These are phyloP conservation scores for Excalfactoria chinensis DNA, from an alignment of 2,113 vertebrate genomes.

Conservation along the genomic window DNA sequence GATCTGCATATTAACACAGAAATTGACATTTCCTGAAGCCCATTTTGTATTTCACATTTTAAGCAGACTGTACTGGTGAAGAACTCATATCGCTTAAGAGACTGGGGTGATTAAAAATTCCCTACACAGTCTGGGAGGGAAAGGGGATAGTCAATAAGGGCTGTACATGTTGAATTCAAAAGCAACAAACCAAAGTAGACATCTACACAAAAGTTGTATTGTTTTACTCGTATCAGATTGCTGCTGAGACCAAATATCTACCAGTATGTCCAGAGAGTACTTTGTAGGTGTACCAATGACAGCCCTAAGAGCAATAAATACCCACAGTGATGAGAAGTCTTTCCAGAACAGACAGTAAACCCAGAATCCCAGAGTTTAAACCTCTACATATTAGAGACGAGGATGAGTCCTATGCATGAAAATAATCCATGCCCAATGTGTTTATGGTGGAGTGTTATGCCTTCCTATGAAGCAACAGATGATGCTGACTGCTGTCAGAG, in stretches of 20 bases:
- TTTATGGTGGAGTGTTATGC: background rate
- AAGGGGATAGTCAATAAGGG: background rate
- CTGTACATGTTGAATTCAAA: background rate
- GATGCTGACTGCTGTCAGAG: background rate
- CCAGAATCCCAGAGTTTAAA: background rate
- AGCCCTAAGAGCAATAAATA: background rate
- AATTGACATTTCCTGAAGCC: background rate
- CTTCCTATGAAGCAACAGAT: background rate
- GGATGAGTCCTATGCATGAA: background rate
- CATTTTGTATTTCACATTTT: background rate
- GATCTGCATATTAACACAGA: conserved; percentile 4
- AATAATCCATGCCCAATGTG: background rate
- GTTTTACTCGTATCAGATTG: background rate
- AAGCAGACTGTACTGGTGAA: background rate
- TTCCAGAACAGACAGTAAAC: background rate
- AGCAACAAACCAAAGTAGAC: background rate
- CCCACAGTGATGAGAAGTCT: background rate
- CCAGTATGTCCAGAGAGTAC: background rate
- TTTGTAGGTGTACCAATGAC: background rate
- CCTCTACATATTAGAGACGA: background rate
- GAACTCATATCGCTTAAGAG: background rate
- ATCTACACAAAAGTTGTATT: background rate
- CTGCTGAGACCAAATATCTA: background rate
- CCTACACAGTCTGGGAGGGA: background rate
- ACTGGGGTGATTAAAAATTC: conserved; percentile 11